Evolutionary conservation across 2,888 invertebrate species (phyloP).

Genomic region (Gari tellinella): DNA sequence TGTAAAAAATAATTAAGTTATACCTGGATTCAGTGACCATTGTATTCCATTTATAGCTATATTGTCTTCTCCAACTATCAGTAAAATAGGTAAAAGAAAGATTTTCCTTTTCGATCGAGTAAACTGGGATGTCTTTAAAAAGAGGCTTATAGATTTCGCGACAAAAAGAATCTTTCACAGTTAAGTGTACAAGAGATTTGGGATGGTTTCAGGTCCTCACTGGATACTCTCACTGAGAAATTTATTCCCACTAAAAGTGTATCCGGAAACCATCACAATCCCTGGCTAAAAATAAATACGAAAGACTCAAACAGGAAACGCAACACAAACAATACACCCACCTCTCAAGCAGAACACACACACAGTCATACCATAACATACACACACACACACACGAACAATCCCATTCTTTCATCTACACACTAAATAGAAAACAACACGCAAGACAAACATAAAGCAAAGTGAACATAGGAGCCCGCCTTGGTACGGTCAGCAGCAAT

Average conservation of each 20-base stretch:
- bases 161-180: slow-evolving; percentile 5
- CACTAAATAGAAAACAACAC: too few species aligned
- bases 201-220: neutral
- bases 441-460: too few species aligned
- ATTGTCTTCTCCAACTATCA: slow-evolving; percentile 13
- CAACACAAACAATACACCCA: too few species aligned
- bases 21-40: slow-evolving; percentile 29
- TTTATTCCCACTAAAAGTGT: neutral
- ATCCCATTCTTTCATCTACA: too few species aligned
- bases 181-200: slow-evolving; percentile 13
- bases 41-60: slow-evolving; percentile 25
- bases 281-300: slow-evolving; percentile 2
- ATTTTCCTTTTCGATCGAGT: slow-evolving; percentile 20
- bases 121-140: slow-evolving; percentile 21
- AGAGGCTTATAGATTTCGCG: slow-evolving; percentile 1
- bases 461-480: too few species aligned
- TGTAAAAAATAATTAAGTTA: slow-evolving; percentile 13
- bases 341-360: too few species aligned
- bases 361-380: too few species aligned
- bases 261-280: neutral
- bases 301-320: too few species aligned
- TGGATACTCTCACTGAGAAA: neutral
- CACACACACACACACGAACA: too few species aligned
- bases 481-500: too few species aligned
- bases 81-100: slow-evolving; percentile 12